Evolutionary conservation across 2,113 vertebrate genomes (phyloP), one percentile per base, ranked within the genome.

Genomic region (Nothobranchius furzeri): DNA sequence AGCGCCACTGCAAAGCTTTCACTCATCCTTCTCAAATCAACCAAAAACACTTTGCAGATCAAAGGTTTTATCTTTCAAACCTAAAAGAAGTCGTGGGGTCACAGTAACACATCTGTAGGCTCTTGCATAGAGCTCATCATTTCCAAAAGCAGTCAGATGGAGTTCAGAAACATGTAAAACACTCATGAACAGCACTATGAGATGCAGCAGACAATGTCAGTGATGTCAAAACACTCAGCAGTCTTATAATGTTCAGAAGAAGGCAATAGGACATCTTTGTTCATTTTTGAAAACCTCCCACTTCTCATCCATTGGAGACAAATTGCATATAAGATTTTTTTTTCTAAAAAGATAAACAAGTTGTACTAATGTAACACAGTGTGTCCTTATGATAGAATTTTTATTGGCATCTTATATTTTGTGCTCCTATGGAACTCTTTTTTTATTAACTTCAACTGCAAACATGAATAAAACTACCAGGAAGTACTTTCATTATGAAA

Each of bases 111-210:
- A 15, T n/a, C 51, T 20, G 17, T 17, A 40, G 37, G 7, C 37
- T 40, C 7, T 40, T 40, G 9, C 37, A 40, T 40, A 7, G 37
- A 40, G 37, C 55, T 43, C 36, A 54, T 62, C 40, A 51, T 14
- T 76, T 76, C 64, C 15, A 65, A 81, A 77, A 61, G 60, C 9
- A 75, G 50, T 76, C 66, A 70, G 12, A 63, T 12, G 48, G 58
- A 47, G 56, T 72, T 68, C 6, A 55, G 24, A 83, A 79, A 81
- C 70, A 52, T 60, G 2, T 68, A 45, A 80, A 77, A 74, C 66
- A 65, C 48, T 60, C 10, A 37, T 48, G 55, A 43, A 54, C 12
- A 76, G 40, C 42, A 20, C 48, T 40, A 15, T 68, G 24, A 64
- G 67, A 68, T 48, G 50, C 53, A 77, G 46, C 50, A 52, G 60